Conservation (phyloP, 1,140 invertebrate species). For the Halyomorpha halys region DNA sequence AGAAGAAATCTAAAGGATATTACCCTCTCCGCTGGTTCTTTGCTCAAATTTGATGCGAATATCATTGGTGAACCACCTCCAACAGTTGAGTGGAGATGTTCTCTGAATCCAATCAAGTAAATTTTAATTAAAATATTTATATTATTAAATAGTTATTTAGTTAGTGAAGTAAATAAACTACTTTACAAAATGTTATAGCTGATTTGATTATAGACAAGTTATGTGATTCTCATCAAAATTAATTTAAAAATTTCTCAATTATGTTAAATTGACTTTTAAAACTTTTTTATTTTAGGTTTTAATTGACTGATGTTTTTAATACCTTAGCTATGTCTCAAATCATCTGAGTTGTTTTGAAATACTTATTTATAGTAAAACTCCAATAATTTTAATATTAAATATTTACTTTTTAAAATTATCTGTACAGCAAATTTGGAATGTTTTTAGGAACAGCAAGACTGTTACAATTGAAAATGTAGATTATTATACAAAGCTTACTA, state of each 20-base stretch:
- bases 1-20: constrained; percentile 78
- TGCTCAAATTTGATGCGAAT: constrained; percentile 84
- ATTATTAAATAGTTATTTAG: too few relatives aligned
- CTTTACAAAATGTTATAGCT: too few relatives aligned
- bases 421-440: neutral
- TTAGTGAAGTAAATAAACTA: too few relatives aligned
- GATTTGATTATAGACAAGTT: too few relatives aligned
- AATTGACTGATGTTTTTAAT: too few relatives aligned
- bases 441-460: constrained; percentile 27
- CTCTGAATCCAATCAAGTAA: constrained; percentile 21
- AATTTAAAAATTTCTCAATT: too few relatives aligned
- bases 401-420: neutral
- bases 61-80: constrained; percentile 87
- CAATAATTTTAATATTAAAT: neutral
- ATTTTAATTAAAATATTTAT: neutral
- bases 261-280: too few relatives aligned
- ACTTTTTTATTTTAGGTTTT: too few relatives aligned
- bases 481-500: constrained; percentile 77
- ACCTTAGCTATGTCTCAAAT: too few relatives aligned
- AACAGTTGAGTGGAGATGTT: constrained; percentile 74
- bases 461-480: constrained; percentile 64
- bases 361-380: too few relatives aligned
- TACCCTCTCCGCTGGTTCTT: constrained; percentile 78
- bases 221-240: too few relatives aligned
- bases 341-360: too few relatives aligned